Conservation (phyloP, 2,113 vertebrate genomes). For the Geococcyx californianus region DNA sequence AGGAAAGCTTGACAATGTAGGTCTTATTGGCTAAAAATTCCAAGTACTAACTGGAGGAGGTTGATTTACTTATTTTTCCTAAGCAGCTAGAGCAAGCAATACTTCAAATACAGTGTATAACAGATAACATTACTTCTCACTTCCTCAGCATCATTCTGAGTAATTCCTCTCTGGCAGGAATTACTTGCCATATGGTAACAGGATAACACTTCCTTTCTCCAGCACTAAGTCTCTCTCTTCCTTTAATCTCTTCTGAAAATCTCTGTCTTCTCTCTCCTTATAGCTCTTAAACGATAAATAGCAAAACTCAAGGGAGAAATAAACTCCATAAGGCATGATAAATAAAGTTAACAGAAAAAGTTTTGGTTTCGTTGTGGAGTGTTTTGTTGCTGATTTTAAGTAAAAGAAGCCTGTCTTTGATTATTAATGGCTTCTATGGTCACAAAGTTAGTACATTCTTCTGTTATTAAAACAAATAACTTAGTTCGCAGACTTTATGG, state of each 20-base stretch:
- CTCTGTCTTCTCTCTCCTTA: background rate
- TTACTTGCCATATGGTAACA: background rate
- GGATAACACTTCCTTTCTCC: background rate
- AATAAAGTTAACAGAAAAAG: slow-evolving; percentile 4
- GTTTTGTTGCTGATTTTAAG: background rate
- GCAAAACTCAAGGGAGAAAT: background rate
- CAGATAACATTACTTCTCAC: background rate
- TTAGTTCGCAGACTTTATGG: background rate
- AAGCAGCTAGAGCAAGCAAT: background rate
- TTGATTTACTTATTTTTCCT: background rate
- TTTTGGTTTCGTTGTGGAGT: background rate
- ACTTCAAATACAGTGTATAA: background rate
- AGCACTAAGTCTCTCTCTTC: background rate
- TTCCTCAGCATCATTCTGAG: background rate
- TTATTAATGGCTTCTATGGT: background rate
- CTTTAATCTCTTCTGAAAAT: slow-evolving; percentile 7
- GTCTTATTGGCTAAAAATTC: background rate
- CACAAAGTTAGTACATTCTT: background rate
- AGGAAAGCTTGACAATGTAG: background rate
- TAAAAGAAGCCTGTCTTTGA: background rate
- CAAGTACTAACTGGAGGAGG: background rate
- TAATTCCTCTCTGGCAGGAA: background rate
- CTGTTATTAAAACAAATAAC: slow-evolving; percentile 29
- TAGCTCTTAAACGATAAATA: slow-evolving; percentile 32
- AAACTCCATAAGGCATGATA: background rate